Base-by-base conservation (phyloP, 2,888 invertebrate genomes). In the Cremastinae sp. region DNA sequence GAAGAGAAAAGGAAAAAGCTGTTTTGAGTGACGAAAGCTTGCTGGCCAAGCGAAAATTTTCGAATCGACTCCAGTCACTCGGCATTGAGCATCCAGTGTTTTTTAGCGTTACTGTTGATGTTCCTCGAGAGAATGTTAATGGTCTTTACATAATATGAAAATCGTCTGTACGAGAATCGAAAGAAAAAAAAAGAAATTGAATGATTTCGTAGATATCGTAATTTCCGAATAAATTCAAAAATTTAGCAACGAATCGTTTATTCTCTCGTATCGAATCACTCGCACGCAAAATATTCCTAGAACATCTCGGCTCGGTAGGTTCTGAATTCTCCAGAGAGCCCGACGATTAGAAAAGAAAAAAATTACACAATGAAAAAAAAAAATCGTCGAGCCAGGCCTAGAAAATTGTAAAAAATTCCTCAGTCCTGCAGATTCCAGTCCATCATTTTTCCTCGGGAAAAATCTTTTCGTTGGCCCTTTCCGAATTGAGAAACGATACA, bases 21-120 rank as follows among this genome's bases (percentile, higher is more conserved):
- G 14, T 35, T 64, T 65, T 22, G 41, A 51, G 43, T 20, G 37
- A 59, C 45, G 49, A 14, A 35, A 4, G 47, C 70, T 64, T 59
- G 75, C 70, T 74, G 74, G 74, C 7, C 75, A 47, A 75, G 75
- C 53, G 37, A 18, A 56, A 9, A 68, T 39, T 56, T 58, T 49
- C 18, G 16, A 43, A 28, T 55, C 35, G 43, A 69, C 62, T 39
- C 53, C 53, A 45, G 22, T 53, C 39, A 22, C 22, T 55, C n/a
- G 39, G 14, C 28, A 55, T 55, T 37, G 66, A 61, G 49, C 43
- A 39, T 64, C 56, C 22, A 69, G 22, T 59, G 64, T 70, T 53
- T 28, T 74, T 47, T 2, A 69, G n/a, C 56, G 8, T 59, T 49
- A 49, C 51, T 51, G 56, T 58, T 62, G 43, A 53, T 37, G 51